Conservation (phyloP, 2,113 vertebrate genomes). For the Verasper variegatus region DNA sequence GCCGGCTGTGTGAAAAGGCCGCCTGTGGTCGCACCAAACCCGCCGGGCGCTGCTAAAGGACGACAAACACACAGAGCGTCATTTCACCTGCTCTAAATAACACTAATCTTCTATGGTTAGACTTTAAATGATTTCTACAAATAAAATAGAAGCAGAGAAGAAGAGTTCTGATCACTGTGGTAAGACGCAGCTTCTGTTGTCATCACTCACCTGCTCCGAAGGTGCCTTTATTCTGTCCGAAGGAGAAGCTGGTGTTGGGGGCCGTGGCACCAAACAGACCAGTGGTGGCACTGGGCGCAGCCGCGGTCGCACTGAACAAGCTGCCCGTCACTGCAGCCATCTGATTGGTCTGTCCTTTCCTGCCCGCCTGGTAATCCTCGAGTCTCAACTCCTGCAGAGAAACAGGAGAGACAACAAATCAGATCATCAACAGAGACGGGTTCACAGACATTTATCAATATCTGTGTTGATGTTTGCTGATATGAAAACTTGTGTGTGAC, state of each 20-base stretch:
- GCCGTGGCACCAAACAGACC: constrained; percentile 92
- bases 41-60: constrained; percentile 76
- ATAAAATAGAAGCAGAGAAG: no score
- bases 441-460: no score
- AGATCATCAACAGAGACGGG: no score
- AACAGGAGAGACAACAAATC: neutral
- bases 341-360: constrained; percentile 92
- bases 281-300: constrained; percentile 86
- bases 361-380: constrained; percentile 95
- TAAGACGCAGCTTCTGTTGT: no score
- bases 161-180: neutral
- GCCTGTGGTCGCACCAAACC: constrained; percentile 87
- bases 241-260: constrained; percentile 89
- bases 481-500: no score
- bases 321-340: constrained; percentile 83
- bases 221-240: constrained; percentile 89
- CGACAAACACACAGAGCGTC: neutral
- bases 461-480: no score
- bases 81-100: neutral
- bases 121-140: neutral
- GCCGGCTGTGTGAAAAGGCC: constrained; percentile 86
- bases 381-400: constrained; percentile 79
- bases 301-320: constrained; percentile 87
- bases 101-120: no score
- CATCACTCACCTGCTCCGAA: constrained; percentile 89